These are phyloP conservation scores for Bergia puertoricense DNA, from an alignment of 92 coral and sea anemone species.

Conservation along the genomic window DNA sequence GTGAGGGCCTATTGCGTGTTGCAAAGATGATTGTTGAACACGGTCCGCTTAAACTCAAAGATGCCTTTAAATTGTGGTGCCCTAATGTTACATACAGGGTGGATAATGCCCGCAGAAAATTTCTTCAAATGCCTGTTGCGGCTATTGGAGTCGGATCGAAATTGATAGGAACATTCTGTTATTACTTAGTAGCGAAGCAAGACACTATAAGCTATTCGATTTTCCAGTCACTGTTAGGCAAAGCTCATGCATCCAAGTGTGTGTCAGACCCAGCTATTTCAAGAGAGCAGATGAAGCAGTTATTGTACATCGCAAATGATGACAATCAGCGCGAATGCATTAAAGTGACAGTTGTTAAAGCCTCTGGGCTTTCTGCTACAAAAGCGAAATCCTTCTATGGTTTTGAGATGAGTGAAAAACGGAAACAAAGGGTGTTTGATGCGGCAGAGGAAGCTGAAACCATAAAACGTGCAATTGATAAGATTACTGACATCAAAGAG, in stretches of 20 bases:
- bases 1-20: slow-evolving; percentile 48
- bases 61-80: slow-evolving; percentile 51
- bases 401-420: slow-evolving; percentile 13
- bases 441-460: slow-evolving; percentile 50
- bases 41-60: slow-evolving; percentile 53
- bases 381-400: slow-evolving; percentile 25
- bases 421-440: slow-evolving; percentile 18
- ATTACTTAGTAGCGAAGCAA: slow-evolving; percentile 37
- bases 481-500: slow-evolving; percentile 28
- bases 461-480: slow-evolving; percentile 41
- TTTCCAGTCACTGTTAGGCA: slow-evolving; percentile 39
- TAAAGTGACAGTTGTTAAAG: slow-evolving; percentile 22
- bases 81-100: slow-evolving; percentile 53
- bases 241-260: slow-evolving; percentile 22
- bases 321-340: slow-evolving; percentile 22
- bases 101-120: slow-evolving; percentile 56
- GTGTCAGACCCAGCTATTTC: slow-evolving; percentile 26
- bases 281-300: slow-evolving; percentile 29
- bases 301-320: slow-evolving; percentile 17
- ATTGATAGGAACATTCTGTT: slow-evolving; percentile 41
- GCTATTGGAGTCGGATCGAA: slow-evolving; percentile 51
- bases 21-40: slow-evolving; percentile 44
- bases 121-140: slow-evolving; percentile 48
- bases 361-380: slow-evolving; percentile 31
- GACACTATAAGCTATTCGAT: slow-evolving; percentile 20